Base-by-base conservation (phyloP, 2,797 vertebrate species). In the Leptodactylus fallax region DNA sequence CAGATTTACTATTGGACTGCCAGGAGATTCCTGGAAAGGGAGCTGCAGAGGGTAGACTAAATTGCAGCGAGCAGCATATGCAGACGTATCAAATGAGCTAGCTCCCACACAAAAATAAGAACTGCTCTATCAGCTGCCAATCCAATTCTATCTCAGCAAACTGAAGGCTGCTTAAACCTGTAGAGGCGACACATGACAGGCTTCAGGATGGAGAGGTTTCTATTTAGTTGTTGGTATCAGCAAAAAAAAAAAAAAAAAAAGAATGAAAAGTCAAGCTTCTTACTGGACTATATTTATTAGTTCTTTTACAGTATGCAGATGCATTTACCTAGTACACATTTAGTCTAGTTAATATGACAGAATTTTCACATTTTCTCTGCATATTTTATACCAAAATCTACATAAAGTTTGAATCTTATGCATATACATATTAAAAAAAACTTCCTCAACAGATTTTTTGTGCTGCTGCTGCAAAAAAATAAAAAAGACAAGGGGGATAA, bases 1-100 rank as follows among this genome's bases (percentile, higher is more conserved):
- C 87, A 92, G 92, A 94, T 93, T 94, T 91, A 94, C 92, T 91
- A 87, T 90, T 90, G 83, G 67, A 82, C 86, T 86, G 90, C 89
- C 86, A 36, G 78, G 87, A 92, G 90, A 91, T 87, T 72, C 53
- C 79, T 71, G 88, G 92, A 91, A 93, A 93, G 80, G 74, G 27
- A 89, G 36, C 63, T 61, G 51, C 25, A 74, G 61, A 87, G 88
- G 85, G 80, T 86, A 86, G 81, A 87, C 88, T 86, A 87, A 83
- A 87, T 89, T 89, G 80, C 85, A 87, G 72, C 72, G 77, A 78
- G 36, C 61, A 83, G 80, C 88, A 89, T 89, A 87, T 89, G 88
- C 36, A 89, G 88, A 51, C 61, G 7, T 72, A 86, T 89, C 76
- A 89, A 89, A 89, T 89, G 88, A 89, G 79, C 79, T 86, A 81